phyloP scores from a whole-genome alignment of 2,113 vertebrate species.

The Zeus faber region DNA sequence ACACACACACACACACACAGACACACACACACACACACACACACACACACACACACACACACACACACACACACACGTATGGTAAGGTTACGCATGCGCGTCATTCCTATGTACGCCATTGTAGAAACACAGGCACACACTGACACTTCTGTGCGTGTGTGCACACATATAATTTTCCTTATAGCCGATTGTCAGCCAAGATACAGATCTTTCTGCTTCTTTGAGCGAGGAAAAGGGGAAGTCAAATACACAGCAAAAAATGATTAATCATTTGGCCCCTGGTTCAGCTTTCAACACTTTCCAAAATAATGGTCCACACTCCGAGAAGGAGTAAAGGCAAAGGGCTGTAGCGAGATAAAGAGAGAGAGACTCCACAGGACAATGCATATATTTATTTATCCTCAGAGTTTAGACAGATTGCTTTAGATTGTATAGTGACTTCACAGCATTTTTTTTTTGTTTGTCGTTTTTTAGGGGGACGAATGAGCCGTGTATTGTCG shows the following conservation, averaged over 20 bases:
- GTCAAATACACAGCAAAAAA: conserved; percentile 35
- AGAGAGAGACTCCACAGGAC: conserved; percentile 49
- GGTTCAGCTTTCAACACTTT: conserved; percentile 64
- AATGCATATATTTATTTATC: conserved; percentile 65
- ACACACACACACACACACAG: conserved; percentile 38
- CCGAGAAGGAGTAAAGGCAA: background rate
- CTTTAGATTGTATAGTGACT: conserved; percentile 38
- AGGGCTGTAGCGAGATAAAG: conserved; percentile 21
- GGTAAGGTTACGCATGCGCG: background rate
- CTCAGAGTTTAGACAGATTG: conserved; percentile 52
- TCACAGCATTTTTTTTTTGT: conserved; percentile 49
- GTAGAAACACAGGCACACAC: background rate
- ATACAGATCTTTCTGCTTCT: conserved; percentile 35
- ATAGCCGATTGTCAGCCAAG: conserved; percentile 30
- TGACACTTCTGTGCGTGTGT: too few relatives aligned
- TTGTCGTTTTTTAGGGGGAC: conserved; percentile 44
- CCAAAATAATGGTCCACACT: conserved; percentile 60
- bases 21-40: conserved; percentile 21
- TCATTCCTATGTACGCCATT: background rate
- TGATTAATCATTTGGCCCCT: conserved; percentile 55
- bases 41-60: conserved; percentile 13
- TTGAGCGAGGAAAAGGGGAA: conserved; percentile 1
- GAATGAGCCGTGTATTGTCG: conserved; percentile 53
- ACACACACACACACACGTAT: background rate
- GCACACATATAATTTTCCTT: conserved; percentile 21